Base-by-base conservation (phyloP, 92 coral and sea anemone species). In the Epizoanthus scotinus region DNA sequence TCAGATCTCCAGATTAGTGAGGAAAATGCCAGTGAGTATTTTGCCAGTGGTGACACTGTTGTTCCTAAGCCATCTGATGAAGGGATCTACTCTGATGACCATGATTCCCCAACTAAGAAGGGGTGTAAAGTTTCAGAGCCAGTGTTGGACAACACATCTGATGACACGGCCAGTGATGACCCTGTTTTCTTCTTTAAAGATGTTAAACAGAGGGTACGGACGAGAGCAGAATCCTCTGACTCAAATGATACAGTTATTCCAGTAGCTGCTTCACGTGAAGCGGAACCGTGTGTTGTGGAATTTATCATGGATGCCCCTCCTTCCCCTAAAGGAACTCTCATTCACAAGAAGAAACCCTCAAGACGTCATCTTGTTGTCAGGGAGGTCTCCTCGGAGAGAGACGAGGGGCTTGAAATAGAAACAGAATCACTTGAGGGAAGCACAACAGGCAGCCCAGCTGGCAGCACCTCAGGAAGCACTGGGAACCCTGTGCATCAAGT, bases 241-340 rank as follows among this genome's bases (percentile, higher is more conserved):
- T 64, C 70, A 34, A 84, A 44, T 22, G 34, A 34, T 12, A 22
- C 47, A 3, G 53, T 19, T 17, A 36, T 56, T 63, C 70, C 78
- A 5, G 17, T 38, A 8, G 74, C 86, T 14, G 65, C 78, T n/a
- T 53, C 78, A 3, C 57, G 26, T 40, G 89, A 85, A 0, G 74
- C 62, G 15, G 85, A 70, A 28, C 62, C 55, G n/a, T 79, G 71
- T 15, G 55, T 83, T 12, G 79, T 92, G 17, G 92, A 92, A 68
- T 63, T 79, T 47, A 68, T 92, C 2, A 92, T 92, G 94, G 97
- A 92, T 59, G 94, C 89, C 1, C 87, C 94, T 17, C 52, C 94
- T 8, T 77, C 94, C 3, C 94, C 94, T 6, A n/a, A 40, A 10
- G 63, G 69, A 64, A 71, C 63, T 44, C 52, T 68, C 9, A 62